Evolutionary conservation across 1,140 invertebrate species (phyloP), one percentile per base, ranked within the genome.

Genomic region (Oryctes rhinoceros): DNA sequence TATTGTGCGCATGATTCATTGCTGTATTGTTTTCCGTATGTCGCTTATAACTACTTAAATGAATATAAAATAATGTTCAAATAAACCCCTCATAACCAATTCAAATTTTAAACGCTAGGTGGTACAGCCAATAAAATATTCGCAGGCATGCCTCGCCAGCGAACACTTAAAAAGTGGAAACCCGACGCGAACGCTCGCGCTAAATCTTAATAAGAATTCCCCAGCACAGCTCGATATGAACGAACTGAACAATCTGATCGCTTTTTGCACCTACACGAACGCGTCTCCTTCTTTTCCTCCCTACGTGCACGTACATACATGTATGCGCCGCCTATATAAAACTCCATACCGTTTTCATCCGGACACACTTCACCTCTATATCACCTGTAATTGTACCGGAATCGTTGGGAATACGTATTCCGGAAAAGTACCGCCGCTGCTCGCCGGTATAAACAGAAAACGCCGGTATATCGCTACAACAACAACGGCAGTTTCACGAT

Each of bases 221-320:
- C 49, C n/a, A 11, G 49, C 49, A 53, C 49, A 53, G 11, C 49
- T 53, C 11, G 49, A 53, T 53, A 15, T 53, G 49, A 53, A 53
- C 49, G 49, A 53, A 18, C 49, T 53, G 49, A 53, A 53, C 49
- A 53, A 53, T 53, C n/a, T 53, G 49, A 53, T 53, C 49, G 49
- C 4, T 53, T 53, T 53, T 53, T 13, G 4, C 49, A 53, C 49
- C 49, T 53, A 53, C 49, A 15, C n/a, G n/a, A 53, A 53, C 49
- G 13, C n/a, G n/a, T 15, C 49, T 13, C 49, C 13, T 53, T 53
- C n/a, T 18, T 53, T 53, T 15, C n/a, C 49, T 53, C 4, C n/a
- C 13, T 18, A 15, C 49, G 13, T 53, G 13, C n/a, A 53, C 13
- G n/a, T 53, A 53, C 13, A 15, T 53, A 53, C 47, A 15, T 48